Base-by-base conservation (phyloP, 2,113 vertebrate genomes). In the Hemiscyllium ocellatum region DNA sequence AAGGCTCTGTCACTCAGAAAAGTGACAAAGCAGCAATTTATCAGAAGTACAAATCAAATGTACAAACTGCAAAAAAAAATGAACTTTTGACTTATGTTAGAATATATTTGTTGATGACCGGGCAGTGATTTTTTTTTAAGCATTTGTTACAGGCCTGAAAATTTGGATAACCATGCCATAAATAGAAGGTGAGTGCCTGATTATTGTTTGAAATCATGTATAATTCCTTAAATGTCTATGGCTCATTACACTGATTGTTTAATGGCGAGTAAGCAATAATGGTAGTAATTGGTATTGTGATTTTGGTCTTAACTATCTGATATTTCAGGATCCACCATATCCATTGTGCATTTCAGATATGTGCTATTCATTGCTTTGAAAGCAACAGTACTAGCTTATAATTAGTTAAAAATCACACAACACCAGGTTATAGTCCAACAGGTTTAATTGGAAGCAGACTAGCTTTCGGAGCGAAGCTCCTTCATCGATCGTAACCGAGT, bases 1-100 rank as follows among this genome's bases (percentile, higher is more conserved):
- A 72, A 17, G 69, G 42, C 24, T 76, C 94, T 95, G 94, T 95
- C 94, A 95, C 72, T 76, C 94, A 95, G 94, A 52, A 76, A 95
- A 76, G 47, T 95, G 68, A 76, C 93, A 95, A n/a, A 47, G 42
- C 47, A 24, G n/a, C 69, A 70, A 95, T 95, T 95, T 52, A 95
- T 95, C 69, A 76, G 52, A 76, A 47, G 94, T 33, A 95, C 47
- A 15, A 95, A 76, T 76, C 89, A 68, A 37, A 93, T 50, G 26
- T 72, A 52, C 69, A 95, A 95, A 93, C 89, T 37, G 33, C 10
- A 86, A 94, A 95, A 72, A 50, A 15, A 95, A 95, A 95, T 72
- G 69, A 72, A 52, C 94, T 95, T 61, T 76, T 95, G 94, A 95
- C 68, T 95, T 72, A 12, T 76, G 68, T 47, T 69, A 95, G 68